A percentile compares a stretch with the other conserved stretches of the same genome.
phyloP scores from a whole-genome alignment of 2,888 invertebrate species.

The Drosophila paracracens region DNA sequence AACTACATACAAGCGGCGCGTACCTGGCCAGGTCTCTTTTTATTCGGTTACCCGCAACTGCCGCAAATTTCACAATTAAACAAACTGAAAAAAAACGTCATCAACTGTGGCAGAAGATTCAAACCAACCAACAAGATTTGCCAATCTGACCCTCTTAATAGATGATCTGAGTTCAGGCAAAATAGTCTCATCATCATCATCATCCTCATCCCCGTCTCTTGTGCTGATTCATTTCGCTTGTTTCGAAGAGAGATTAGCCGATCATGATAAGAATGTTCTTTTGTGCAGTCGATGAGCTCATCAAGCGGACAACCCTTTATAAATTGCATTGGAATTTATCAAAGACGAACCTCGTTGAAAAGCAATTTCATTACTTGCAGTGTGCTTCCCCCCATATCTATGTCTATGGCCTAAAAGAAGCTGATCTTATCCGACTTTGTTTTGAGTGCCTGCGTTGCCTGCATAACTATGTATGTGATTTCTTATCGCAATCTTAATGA shows the following conservation, averaged over 20 bases:
- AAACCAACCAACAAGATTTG: constrained; percentile 38
- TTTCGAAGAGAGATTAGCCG: constrained; percentile 52
- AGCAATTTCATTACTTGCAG: constrained; percentile 50
- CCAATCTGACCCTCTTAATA: constrained; percentile 52
- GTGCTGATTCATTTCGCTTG: constrained; percentile 69
- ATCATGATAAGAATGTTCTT: constrained; percentile 72
- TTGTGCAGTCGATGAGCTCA: constrained; percentile 72
- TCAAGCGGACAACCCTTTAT: constrained; percentile 62
- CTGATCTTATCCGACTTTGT: constrained; percentile 67
- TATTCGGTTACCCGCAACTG: constrained; percentile 61
- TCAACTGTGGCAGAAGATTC: constrained; percentile 53
- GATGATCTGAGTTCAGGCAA: constrained; percentile 27
- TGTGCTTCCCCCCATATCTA: background rate
- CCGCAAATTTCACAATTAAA: constrained; percentile 34
- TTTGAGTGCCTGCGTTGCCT: constrained; percentile 56
- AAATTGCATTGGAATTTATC: constrained; percentile 65
- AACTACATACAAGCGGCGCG: constrained; percentile 7
- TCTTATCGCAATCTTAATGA: constrained; percentile 44
- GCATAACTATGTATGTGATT: constrained; percentile 18
- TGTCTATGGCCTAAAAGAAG: constrained; percentile 17
- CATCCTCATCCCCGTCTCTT: constrained; percentile 15
- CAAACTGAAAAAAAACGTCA: constrained; percentile 48
- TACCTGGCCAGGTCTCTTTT: constrained; percentile 36
- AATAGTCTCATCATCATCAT: constrained; percentile 11
- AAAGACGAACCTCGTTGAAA: constrained; percentile 63